Base-by-base conservation (phyloP, 1,140 invertebrate species). In the Drosophila tsacasi region DNA sequence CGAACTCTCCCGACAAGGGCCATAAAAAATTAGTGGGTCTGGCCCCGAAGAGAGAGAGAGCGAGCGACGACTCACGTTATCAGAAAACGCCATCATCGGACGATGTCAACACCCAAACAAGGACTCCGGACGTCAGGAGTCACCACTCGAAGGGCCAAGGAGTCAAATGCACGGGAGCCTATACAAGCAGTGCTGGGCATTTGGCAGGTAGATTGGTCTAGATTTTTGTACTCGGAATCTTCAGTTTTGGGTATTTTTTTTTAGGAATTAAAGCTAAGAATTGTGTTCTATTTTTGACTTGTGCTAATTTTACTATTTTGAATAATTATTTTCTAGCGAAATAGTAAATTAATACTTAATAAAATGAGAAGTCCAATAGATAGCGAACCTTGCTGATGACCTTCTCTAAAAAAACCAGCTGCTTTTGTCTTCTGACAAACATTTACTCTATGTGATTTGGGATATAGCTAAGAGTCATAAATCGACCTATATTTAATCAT, bases 21-120 rank as follows among this genome's bases (percentile, higher is more conserved):
- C 66, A 78, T 89, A 89, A 89, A 89, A 89, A 89, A 89, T 89
- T 89, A 89, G 84, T 89, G 77, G 85, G 81, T 89, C 84, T 84
- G 84, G 83, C 54, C 55, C 37, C 54, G 54, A 23, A 52, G 27
- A 52, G 47, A 10, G 23, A 49, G 17, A 15, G 17, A 42, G 60
- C 49, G 52, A 55, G 50, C 54, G 52, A 55, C 46, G 49, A 64
- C 77, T 81, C 68, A 86, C 79, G 79, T 82, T 89, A 89, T 89
- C 84, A 68, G 69, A 81, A 83, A 66, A 89, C 84, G 81, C 84
- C 84, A 89, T 89, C 84, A 90, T 89, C 81, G 85, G 74, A 79
- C 84, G 74, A 60, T 90, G 85, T 84, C 84, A 90, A 89, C 84
- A 83, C 85, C 78, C 85, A 57, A 58, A 66, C 74, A 58, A 54